Evolutionary conservation across 2,113 vertebrate species (phyloP).

Genomic region (Pelusios castaneus): DNA sequence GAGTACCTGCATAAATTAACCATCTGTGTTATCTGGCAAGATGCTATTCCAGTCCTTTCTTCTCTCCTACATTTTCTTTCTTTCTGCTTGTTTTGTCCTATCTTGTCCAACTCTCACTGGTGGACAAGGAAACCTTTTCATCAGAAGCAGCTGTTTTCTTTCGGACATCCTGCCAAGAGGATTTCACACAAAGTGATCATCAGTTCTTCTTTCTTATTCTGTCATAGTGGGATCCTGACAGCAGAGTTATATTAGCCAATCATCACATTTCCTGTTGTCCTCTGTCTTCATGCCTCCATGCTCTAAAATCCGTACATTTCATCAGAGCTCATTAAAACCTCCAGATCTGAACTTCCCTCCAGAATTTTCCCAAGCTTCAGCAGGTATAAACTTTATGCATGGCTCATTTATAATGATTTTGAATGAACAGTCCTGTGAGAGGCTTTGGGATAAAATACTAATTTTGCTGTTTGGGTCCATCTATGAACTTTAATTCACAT

Average conservation of each 20-base stretch:
- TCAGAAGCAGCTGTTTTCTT: not conserved
- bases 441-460: not conserved
- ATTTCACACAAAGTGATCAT: not conserved
- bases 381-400: not conserved
- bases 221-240: not conserved
- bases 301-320: not conserved
- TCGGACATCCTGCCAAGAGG: not conserved
- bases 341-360: not conserved
- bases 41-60: not conserved
- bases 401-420: not conserved
- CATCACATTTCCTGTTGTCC: not conserved
- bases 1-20: not conserved
- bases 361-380: not conserved
- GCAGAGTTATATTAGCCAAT: not conserved
- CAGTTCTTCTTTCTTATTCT: not conserved
- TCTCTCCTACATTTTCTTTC: not conserved
- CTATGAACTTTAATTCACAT: not conserved
- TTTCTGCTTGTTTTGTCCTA: rapidly evolving
- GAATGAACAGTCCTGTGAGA: not conserved
- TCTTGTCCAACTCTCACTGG: not conserved
- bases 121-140: not conserved
- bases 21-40: not conserved
- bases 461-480: not conserved
- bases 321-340: not conserved
- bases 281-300: rapidly evolving